Percentiles rank a stretch among this genome's conserved stretches.
These are phyloP conservation scores for Drosophila bocki DNA, from an alignment of 1,140 invertebrate species.

Conservation along the genomic window DNA sequence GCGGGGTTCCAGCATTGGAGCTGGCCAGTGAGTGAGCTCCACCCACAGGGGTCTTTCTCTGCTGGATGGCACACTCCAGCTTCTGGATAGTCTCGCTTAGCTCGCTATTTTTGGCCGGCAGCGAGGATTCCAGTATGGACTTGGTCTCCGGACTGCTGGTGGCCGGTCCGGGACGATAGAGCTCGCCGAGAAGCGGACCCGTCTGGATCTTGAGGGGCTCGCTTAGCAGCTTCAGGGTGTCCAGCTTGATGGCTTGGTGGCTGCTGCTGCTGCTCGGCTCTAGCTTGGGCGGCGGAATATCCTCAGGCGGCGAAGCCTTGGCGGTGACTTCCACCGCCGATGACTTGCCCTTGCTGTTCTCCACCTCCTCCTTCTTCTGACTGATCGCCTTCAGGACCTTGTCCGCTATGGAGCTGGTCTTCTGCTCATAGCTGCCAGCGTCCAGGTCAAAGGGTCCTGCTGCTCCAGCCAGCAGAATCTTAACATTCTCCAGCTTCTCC, in stretches of 20 bases:
- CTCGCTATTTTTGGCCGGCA: constrained; percentile 86
- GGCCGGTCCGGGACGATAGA: constrained; percentile 41
- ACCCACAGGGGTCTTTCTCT: constrained; percentile 73
- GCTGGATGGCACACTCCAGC: constrained; percentile 84
- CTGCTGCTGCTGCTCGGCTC: constrained; percentile 5
- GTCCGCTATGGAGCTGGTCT: constrained; percentile 87
- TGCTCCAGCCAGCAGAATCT: constrained; percentile 72
- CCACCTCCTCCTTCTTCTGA: constrained; percentile 85
- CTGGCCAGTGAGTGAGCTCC: constrained; percentile 61
- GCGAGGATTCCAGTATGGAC: constrained; percentile 79
- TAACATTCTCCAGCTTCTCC: constrained; percentile 86
- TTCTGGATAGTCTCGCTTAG: constrained; percentile 88
- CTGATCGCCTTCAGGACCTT: constrained; percentile 87
- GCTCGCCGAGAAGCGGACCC: constrained; percentile 24
- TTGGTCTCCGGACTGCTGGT: constrained; percentile 79
- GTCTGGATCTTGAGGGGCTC: constrained; percentile 76
- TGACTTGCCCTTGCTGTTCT: constrained; percentile 66
- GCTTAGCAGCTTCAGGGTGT: constrained; percentile 42
- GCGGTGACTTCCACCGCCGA: not conserved
- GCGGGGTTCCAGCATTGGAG: constrained; percentile 60
- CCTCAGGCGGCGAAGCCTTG: constrained; percentile 1
- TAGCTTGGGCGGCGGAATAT: constrained; percentile 5
- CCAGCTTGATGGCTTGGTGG: constrained; percentile 24
- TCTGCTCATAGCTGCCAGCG: constrained; percentile 78
- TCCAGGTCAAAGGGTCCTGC: constrained; percentile 72